Evolutionary conservation across 2,888 invertebrate species (phyloP).

Genomic region (Sinelater perroti): DNA sequence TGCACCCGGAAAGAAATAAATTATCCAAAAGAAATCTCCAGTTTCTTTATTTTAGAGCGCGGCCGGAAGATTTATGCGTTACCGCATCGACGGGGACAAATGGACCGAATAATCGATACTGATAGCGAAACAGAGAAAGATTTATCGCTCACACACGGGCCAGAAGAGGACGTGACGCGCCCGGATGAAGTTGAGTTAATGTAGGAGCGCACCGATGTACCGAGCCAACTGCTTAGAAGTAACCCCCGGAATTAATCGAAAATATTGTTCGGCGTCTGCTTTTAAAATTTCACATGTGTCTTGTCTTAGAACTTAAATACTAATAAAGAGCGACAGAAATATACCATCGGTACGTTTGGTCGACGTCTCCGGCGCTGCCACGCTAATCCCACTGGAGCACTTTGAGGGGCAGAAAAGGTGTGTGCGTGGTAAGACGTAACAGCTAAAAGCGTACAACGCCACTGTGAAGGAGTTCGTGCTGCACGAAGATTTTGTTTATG

Average conservation of each 20-base stretch:
- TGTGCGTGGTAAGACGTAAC: constrained; percentile 7
- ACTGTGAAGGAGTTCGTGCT: no score
- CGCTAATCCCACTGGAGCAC: constrained; percentile 32
- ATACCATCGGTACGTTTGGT: constrained; percentile 24
- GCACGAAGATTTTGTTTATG: no score
- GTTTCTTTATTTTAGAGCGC: constrained; percentile 38
- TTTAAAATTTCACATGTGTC: constrained; percentile 17
- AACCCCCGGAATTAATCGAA: constrained; percentile 1
- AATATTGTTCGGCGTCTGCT: constrained; percentile 5
- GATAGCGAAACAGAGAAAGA: constrained; percentile 56
- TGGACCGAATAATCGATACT: constrained; percentile 61
- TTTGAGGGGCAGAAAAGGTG: constrained; percentile 14
- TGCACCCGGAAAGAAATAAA: constrained; percentile 32
- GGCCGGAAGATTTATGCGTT: constrained; percentile 56
- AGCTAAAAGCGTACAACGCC: no score
- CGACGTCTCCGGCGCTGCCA: constrained; percentile 23
- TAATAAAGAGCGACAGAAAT: constrained; percentile 36
- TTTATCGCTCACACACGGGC: constrained; percentile 53
- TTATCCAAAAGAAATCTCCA: constrained; percentile 34
- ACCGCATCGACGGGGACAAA: constrained; percentile 58
- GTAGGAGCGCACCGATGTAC: background rate
- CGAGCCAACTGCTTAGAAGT: background rate
- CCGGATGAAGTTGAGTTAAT: constrained; percentile 27
- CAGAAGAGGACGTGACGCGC: constrained; percentile 36
- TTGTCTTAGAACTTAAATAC: constrained; percentile 37